phyloP scores from a whole-genome alignment of 2,888 invertebrate species.

The Perizoma affinitatum region DNA sequence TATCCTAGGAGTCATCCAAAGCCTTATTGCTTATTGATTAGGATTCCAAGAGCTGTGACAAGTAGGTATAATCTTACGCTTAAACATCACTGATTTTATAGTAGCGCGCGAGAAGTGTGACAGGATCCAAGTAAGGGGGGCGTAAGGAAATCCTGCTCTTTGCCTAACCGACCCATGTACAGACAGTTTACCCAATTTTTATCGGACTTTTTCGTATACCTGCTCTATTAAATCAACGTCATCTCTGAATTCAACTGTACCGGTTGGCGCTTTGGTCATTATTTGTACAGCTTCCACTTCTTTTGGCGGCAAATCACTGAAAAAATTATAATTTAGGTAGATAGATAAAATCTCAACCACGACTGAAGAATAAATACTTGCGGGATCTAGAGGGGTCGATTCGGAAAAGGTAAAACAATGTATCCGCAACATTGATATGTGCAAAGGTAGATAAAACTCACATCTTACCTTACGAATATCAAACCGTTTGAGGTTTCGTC shows the following conservation, averaged over 20 bases:
- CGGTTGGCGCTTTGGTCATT: slow-evolving; percentile 65
- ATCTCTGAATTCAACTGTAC: slow-evolving; percentile 79
- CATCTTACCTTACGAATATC: slow-evolving; percentile 62
- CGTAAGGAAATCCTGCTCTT: too few relatives aligned
- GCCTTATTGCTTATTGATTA: slow-evolving; percentile 32
- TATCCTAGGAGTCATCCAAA: slow-evolving; percentile 17
- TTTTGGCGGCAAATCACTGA: slow-evolving; percentile 63
- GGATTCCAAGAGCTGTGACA: slow-evolving; percentile 10
- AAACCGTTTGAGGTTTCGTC: slow-evolving; percentile 59
- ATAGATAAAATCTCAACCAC: background rate
- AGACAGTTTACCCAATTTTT: too few relatives aligned
- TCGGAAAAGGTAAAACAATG: too few relatives aligned
- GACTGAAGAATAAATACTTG: too few relatives aligned
- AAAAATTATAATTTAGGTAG: background rate
- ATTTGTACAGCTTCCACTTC: slow-evolving; percentile 60
- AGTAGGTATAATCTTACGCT: background rate
- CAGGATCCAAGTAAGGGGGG: too few relatives aligned
- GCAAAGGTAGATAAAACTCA: too few relatives aligned
- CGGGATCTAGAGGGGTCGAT: too few relatives aligned
- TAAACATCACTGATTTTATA: background rate
- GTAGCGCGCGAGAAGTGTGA: too few relatives aligned
- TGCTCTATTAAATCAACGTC: slow-evolving; percentile 81
- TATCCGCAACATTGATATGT: too few relatives aligned
- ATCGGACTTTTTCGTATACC: slow-evolving; percentile 47
- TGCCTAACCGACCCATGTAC: too few relatives aligned